Conservation (phyloP, 2,888 invertebrate genomes). For the Patella ulyssiponensis region DNA sequence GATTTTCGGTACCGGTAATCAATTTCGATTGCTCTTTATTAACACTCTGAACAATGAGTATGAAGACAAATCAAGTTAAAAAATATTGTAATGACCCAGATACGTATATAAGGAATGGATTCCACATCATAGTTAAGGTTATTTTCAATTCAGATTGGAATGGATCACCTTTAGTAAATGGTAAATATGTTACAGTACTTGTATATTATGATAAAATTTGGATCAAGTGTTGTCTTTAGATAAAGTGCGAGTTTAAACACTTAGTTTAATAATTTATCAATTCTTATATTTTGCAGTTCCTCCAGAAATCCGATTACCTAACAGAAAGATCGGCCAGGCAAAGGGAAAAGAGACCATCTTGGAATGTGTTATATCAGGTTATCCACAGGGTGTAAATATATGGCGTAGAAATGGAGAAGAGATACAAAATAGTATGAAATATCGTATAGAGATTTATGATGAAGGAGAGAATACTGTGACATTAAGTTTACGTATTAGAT, state of each 20-base stretch:
- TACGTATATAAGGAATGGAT: no score
- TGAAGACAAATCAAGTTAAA: no score
- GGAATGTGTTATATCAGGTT: constrained; percentile 67
- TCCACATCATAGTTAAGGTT: no score
- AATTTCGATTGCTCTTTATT: no score
- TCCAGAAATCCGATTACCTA: constrained; percentile 64
- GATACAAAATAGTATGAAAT: constrained; percentile 54
- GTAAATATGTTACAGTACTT: no score
- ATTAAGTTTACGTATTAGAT: constrained; percentile 54
- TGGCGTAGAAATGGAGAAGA: constrained; percentile 59
- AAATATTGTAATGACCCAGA: no score
- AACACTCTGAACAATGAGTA: no score
- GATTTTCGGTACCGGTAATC: no score
- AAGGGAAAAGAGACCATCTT: constrained; percentile 66
- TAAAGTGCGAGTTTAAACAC: neutral
- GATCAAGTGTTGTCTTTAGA: no score
- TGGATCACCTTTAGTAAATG: no score
- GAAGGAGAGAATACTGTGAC: constrained; percentile 60
- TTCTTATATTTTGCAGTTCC: constrained; percentile 50
- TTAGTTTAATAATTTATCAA: constrained; percentile 24
- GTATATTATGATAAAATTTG: no score
- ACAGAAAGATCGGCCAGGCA: constrained; percentile 61
- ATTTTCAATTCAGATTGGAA: no score
- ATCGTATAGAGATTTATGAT: constrained; percentile 59
- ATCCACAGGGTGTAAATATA: constrained; percentile 60